Base-by-base conservation (phyloP, 2,113 vertebrate species). In the Notiomystis cincta region DNA sequence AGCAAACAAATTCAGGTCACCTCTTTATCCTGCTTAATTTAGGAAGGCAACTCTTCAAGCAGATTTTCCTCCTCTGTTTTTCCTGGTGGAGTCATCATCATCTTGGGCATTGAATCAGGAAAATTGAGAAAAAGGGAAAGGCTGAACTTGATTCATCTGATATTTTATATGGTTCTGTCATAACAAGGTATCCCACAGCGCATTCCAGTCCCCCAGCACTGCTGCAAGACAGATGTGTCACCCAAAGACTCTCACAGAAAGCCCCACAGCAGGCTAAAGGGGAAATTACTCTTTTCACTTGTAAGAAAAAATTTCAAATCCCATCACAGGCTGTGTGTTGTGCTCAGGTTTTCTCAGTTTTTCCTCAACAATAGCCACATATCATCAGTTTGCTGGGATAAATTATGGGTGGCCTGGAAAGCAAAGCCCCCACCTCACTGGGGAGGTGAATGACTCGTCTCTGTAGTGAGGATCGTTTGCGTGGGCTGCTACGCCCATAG, bases 1-100 rank as follows among this genome's bases (percentile, higher is more conserved):
- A 91, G 66, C 66, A 94, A 95, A 93, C 58, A 95, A 97, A 97
- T 96, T 92, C 94, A 95, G 94, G 86, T 95, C 91, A 82, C 56
- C 51, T 71, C 60, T 89, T 95, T 89, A 95, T 92, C 48, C 12
- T 1, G 1, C 62, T 73, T 94, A 69, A 89, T 93, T 93, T 90
- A 88, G 58, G 87, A 62, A 88, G 66, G 58, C 82, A 93, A 40
- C 37, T 62, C 35, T 86, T 82, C 62, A 94, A 91, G 71, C 11
- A 85, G 38, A 65, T 72, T 82, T 91, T 87, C 30, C 35, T 87
- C 37, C 25, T 92, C 31, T 42, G 22, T 51, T 87, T 84, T 84
- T 91, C 51, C 61, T 87, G 8, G 48, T 83, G 77, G 53, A 79
- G 76, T 89, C 40, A 21, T 53, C 45, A 66, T 53, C 30, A 31